phyloP scores from a whole-genome alignment of 2,113 vertebrate genomes.

The Oriolus oriolus region DNA sequence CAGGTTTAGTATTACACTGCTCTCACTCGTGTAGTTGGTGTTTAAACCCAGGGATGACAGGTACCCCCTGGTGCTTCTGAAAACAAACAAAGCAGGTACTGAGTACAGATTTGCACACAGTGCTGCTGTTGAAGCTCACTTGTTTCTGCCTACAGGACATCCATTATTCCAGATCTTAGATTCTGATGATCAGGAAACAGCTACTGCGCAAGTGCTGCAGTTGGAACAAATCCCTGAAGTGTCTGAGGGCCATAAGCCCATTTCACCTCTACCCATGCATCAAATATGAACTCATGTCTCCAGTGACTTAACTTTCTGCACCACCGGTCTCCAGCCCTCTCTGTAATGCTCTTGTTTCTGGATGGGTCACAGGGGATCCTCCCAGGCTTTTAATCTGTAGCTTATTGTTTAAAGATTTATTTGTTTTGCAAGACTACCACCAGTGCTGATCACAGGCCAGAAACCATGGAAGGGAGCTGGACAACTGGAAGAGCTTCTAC shows the following conservation, averaged over 20 bases:
- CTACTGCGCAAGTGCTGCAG: accelerated
- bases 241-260: background rate
- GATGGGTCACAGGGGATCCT: background rate
- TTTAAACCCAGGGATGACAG: background rate
- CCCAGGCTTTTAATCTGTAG: slow-evolving; percentile 45
- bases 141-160: background rate
- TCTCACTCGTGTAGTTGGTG: accelerated
- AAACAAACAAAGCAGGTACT: background rate
- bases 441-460: background rate
- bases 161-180: background rate
- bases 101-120: background rate
- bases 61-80: background rate
- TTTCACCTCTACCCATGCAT: slow-evolving; percentile 53
- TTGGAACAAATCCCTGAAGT: slow-evolving; percentile 17
- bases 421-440: background rate
- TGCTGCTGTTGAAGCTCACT: background rate
- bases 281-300: slow-evolving; percentile 32
- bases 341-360: slow-evolving; percentile 34
- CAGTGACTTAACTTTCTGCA: slow-evolving; percentile 29
- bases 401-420: slow-evolving; percentile 52
- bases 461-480: background rate
- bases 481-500: background rate
- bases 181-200: background rate
- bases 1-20: background rate
- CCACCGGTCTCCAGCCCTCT: background rate